These are phyloP conservation scores for Idaea dimidiata DNA, from an alignment of 2,888 invertebrate genomes.

Conservation along the genomic window DNA sequence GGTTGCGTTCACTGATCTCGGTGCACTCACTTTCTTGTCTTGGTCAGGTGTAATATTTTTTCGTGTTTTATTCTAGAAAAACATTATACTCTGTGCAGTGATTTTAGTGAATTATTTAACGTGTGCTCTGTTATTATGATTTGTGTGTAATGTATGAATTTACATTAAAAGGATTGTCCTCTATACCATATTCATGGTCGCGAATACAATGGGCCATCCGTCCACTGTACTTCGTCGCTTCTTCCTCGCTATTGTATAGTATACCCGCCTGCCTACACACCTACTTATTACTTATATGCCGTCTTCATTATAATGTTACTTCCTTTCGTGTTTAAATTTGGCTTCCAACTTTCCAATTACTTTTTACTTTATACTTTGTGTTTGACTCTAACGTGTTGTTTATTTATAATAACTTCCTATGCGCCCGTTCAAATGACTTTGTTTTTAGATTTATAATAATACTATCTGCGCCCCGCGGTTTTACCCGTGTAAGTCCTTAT, in stretches of 20 bases:
- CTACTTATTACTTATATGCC: constrained; percentile 12
- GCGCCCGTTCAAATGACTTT: background rate
- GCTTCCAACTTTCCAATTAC: constrained; percentile 16
- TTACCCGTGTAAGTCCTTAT: too few relatives aligned
- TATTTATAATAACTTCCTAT: background rate
- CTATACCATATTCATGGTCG: constrained; percentile 24
- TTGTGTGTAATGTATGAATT: constrained; percentile 4
- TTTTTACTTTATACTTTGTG: background rate
- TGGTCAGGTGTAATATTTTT: constrained; percentile 72
- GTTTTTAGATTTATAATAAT: background rate
- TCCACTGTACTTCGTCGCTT: constrained; percentile 13
- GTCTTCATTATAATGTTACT: constrained; percentile 5
- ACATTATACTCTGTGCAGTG: constrained; percentile 51
- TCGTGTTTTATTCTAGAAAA: constrained; percentile 54
- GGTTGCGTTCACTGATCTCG: constrained; percentile 71
- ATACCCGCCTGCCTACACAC: background rate
- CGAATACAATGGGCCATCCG: constrained; percentile 16
- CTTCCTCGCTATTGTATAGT: constrained; percentile 16
- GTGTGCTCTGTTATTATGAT: background rate
- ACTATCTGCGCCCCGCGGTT: too few relatives aligned
- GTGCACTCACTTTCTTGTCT: constrained; percentile 77
- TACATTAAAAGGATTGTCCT: constrained; percentile 18
- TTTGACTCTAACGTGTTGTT: background rate
- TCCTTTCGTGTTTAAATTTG: constrained; percentile 10
- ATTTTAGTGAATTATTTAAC: constrained; percentile 16